A percentile compares a stretch with the other conserved stretches of the same genome.
Conservation (phyloP, 2,797 vertebrate genomes). For the Ataeniobius toweri region DNA sequence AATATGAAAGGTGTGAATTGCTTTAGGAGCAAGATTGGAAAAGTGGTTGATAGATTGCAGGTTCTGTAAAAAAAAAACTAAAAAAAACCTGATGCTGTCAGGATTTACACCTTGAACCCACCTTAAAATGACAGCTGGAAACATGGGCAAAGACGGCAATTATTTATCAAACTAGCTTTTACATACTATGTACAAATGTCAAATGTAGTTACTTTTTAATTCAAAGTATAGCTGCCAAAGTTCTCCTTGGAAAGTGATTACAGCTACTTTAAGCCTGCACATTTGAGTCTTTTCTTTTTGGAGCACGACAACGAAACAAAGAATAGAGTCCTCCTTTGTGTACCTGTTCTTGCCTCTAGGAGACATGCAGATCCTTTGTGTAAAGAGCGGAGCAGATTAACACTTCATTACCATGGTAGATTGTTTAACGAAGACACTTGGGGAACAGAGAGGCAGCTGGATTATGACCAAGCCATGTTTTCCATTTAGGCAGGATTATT, state of each 20-base stretch:
- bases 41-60: constrained; percentile 61
- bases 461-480: constrained; percentile 77
- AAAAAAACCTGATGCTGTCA: constrained; percentile 45
- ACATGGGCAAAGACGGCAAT: constrained; percentile 19
- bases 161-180: constrained; percentile 7
- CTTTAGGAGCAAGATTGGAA: constrained; percentile 64
- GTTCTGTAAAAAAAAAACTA: constrained; percentile 58
- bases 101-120: constrained; percentile 36
- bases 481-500: constrained; percentile 78
- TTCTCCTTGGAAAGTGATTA: constrained; percentile 32
- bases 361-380: constrained; percentile 74
- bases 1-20: constrained; percentile 68
- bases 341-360: constrained; percentile 63
- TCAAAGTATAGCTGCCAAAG: constrained; percentile 22
- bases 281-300: constrained; percentile 44
- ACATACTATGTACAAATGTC: constrained; percentile 26
- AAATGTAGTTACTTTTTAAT: constrained; percentile 28
- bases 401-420: constrained; percentile 75
- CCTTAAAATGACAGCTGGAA: constrained; percentile 30
- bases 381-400: constrained; percentile 76
- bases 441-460: constrained; percentile 74
- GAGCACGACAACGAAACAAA: constrained; percentile 55
- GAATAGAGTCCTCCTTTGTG: constrained; percentile 50
- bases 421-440: constrained; percentile 74
- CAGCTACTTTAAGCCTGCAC: constrained; percentile 27